Percentiles rank a stretch among this genome's conserved stretches.
phyloP scores from a whole-genome alignment of 1,140 invertebrate species.

The Neotoxoptera formosana region DNA sequence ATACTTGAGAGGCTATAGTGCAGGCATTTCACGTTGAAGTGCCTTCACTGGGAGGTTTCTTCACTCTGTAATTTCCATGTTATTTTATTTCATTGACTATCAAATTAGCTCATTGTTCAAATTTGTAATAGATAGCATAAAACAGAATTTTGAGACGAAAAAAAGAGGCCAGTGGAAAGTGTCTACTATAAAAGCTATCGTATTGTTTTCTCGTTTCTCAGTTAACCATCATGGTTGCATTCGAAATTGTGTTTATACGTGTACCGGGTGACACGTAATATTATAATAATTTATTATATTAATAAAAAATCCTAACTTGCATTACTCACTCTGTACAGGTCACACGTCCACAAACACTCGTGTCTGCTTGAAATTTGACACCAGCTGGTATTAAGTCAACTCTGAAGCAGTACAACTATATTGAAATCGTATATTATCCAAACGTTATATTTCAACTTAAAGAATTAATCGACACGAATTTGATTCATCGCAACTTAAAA shows the following conservation, averaged over 20 bases:
- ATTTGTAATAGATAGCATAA: too few relatives aligned
- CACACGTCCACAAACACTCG: neutral
- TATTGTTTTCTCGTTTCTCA: neutral
- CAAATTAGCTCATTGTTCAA: too few relatives aligned
- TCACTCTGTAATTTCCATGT: too few relatives aligned
- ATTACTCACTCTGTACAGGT: neutral
- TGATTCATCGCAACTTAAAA: neutral
- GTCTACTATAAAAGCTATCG: neutral
- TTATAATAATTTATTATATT: neutral
- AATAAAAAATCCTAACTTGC: neutral
- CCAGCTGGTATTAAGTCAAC: neutral
- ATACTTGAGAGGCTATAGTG: neutral
- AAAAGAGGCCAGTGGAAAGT: neutral
- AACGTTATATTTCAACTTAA: neutral
- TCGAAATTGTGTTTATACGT: neutral
- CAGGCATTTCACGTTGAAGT: too few relatives aligned
- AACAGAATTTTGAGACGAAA: too few relatives aligned
- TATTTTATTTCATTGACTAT: too few relatives aligned
- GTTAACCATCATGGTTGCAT: neutral
- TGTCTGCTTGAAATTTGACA: neutral
- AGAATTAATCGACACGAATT: constrained; percentile 30
- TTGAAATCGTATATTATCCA: constrained; percentile 25
- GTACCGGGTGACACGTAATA: neutral
- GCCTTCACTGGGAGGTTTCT: too few relatives aligned
- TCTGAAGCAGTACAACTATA: constrained; percentile 27